A percentile compares a stretch with the other conserved stretches of the same genome.
These are phyloP conservation scores for Champsocephalus gunnari DNA, from an alignment of 2,797 vertebrate species.

Conservation along the genomic window DNA sequence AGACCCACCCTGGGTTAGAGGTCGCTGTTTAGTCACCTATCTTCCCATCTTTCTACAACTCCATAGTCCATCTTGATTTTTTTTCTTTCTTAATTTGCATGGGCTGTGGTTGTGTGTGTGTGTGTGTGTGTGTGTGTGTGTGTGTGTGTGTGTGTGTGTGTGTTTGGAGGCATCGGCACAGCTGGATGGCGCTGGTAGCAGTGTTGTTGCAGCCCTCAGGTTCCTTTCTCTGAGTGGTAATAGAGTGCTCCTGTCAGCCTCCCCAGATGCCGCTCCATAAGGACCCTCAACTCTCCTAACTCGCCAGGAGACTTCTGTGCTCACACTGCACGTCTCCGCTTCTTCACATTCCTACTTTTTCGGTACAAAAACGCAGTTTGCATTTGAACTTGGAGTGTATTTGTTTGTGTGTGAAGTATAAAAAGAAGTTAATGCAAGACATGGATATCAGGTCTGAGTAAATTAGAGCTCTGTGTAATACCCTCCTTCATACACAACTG, in stretches of 20 bases:
- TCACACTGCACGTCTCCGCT: constrained; percentile 46
- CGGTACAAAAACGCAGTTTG: constrained; percentile 7
- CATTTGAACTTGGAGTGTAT: background rate
- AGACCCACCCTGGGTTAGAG: constrained; percentile 52
- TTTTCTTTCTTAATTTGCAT: constrained; percentile 61
- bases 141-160: constrained; percentile 50
- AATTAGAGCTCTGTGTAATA: background rate
- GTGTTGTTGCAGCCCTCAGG: constrained; percentile 75
- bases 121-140: constrained; percentile 30
- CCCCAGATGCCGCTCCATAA: constrained; percentile 83
- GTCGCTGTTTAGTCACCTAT: constrained; percentile 38
- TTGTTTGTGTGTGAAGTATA: background rate
- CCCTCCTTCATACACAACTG: background rate
- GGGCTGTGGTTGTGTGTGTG: constrained; percentile 38
- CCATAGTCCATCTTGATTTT: constrained; percentile 42
- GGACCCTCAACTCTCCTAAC: constrained; percentile 63
- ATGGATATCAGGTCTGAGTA: background rate
- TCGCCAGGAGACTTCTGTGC: constrained; percentile 68
- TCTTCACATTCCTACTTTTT: constrained; percentile 23
- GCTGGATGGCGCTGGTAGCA: constrained; percentile 82
- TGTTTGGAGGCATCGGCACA: constrained; percentile 76
- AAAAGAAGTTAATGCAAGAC: background rate
- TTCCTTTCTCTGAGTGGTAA: constrained; percentile 83
- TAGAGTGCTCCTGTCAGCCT: constrained; percentile 84
- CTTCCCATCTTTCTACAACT: constrained; percentile 27